Base-by-base conservation (phyloP, 2,797 vertebrate species). In the Thaleichthys pacificus region DNA sequence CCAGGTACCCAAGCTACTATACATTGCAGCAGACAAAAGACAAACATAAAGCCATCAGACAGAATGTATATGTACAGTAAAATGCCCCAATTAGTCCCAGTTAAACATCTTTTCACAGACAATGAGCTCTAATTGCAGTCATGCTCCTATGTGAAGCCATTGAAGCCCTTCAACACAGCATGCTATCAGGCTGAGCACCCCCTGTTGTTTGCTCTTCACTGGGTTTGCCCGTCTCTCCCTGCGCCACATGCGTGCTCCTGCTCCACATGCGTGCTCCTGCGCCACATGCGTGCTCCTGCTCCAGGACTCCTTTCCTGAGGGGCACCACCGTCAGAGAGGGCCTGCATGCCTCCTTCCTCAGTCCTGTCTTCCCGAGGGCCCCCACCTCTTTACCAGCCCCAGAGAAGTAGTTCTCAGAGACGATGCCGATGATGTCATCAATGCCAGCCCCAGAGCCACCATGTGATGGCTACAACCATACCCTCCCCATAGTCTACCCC, bases 1-100 rank as follows among this genome's bases (percentile, higher is more conserved):
- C 74, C 71, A 74, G 71, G 72, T 65, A 76, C 76, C 82, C 80
- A 77, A 75, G 79, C 82, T 77, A 69, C 42, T 47, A 47, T 47
- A 47, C 42, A 11, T 47, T 47, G 3, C 42, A 3, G 12, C 42
- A 2, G 42, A 47, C 42, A 47, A 47, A 47, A 47, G 42, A 14
- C 11, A 42, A 42, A 42, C 42, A 42, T 42, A 11, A 14, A 73
- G 78, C 73, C 58, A 58, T 71, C 73, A 71, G 78, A 78, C 81
- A 71, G 70, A 77, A 66, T 35, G 28, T 11, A 15, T 5, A 21
- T 22, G 42, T 22, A 26, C 15, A 35, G 42, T 78, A 62, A 57
- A 17, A 61, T 21, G 57, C 32, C 35, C 19, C 54, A 69, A 51
- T 30, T 47, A 63, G 26, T 58, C 24, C 56, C 42, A 69, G 68